These are phyloP conservation scores for Formicarius rufipectus DNA, from an alignment of 2,113 vertebrate species.

Conservation along the genomic window DNA sequence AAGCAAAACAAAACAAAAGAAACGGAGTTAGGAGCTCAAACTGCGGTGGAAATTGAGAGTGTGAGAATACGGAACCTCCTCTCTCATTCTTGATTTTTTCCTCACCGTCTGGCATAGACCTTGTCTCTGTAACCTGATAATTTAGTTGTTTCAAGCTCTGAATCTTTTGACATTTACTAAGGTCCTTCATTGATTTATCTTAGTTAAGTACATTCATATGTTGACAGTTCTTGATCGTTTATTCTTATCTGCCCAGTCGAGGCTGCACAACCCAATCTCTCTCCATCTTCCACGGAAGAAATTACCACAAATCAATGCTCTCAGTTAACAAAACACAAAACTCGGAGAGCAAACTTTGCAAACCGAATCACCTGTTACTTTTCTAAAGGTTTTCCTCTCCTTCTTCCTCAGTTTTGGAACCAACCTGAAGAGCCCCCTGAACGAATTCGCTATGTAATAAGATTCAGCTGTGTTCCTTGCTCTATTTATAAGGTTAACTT, in stretches of 20 bases:
- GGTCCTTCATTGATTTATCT: slow-evolving; percentile 45
- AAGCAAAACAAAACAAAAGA: too few relatives aligned
- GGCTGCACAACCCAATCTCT: not conserved
- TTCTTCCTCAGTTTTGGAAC: not conserved
- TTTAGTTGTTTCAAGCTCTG: slow-evolving; percentile 18
- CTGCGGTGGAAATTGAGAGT: not conserved
- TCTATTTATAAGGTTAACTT: not conserved
- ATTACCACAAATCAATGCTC: not conserved
- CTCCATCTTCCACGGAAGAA: not conserved
- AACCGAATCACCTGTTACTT: not conserved
- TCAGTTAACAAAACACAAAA: not conserved
- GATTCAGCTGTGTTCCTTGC: not conserved
- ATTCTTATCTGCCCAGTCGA: not conserved
- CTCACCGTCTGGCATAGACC: not conserved
- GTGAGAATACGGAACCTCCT: not conserved
- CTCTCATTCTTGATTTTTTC: not conserved
- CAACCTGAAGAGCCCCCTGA: not conserved
- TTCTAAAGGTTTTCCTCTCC: not conserved
- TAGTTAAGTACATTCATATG: slow-evolving; percentile 27
- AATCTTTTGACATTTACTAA: slow-evolving; percentile 43
- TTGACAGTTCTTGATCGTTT: slow-evolving; percentile 40
- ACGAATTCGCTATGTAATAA: not conserved
- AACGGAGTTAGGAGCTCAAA: not conserved
- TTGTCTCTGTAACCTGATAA: slow-evolving; percentile 20
- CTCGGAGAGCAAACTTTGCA: not conserved